phyloP scores from a whole-genome alignment of 1,140 invertebrate species.

The Heliconius melpomene region DNA sequence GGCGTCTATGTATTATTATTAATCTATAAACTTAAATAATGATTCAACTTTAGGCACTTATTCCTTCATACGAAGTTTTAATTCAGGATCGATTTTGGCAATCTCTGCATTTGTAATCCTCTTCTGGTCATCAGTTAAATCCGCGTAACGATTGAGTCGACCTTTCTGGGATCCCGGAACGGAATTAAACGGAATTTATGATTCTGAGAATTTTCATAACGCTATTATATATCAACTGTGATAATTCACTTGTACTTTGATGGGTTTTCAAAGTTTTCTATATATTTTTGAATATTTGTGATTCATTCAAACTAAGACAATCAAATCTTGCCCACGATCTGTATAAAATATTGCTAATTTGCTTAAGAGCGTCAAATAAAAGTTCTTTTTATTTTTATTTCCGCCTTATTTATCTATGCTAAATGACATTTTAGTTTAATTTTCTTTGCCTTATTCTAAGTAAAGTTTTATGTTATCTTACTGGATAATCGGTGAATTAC shows the following conservation, averaged over 20 bases:
- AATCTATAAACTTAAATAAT: constrained; percentile 2
- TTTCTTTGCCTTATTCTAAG: too few species aligned
- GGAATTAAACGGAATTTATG: constrained; percentile 47
- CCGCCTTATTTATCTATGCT: too few species aligned
- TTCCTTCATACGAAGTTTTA: constrained; percentile 34
- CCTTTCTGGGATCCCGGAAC: constrained; percentile 40
- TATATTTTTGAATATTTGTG: not conserved
- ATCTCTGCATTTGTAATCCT: constrained; percentile 27
- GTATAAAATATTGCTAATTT: not conserved
- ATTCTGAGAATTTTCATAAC: constrained; percentile 44
- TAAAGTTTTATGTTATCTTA: too few species aligned
- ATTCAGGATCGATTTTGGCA: constrained; percentile 43
- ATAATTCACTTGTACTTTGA: constrained; percentile 36
- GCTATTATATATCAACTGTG: constrained; percentile 36
- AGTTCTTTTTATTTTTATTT: too few species aligned
- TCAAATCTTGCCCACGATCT: not conserved
- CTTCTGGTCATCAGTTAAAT: constrained; percentile 39
- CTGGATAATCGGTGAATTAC: not conserved
- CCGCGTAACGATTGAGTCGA: constrained; percentile 45
- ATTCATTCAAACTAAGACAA: constrained; percentile 27
- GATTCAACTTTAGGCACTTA: not conserved
- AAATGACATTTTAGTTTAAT: too few species aligned
- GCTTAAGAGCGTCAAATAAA: too few species aligned
- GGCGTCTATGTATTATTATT: not conserved
- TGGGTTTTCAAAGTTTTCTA: constrained; percentile 39